Evolutionary conservation across 1,140 invertebrate species (phyloP).

Genomic region (Laupala kohalensis): DNA sequence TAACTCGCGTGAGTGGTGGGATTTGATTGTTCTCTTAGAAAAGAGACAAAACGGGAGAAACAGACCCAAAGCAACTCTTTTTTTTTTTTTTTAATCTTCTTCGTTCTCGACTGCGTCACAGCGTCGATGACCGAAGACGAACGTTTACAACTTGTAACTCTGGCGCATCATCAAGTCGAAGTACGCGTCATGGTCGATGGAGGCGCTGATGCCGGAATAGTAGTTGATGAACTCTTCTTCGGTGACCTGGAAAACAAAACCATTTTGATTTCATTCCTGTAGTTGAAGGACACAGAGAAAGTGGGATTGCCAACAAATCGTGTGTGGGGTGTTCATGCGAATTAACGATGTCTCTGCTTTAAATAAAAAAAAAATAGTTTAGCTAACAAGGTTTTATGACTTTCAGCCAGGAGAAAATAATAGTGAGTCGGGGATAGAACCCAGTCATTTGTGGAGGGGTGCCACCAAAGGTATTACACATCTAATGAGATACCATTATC

Average conservation of each 20-base stretch:
- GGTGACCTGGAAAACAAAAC: constrained; percentile 58
- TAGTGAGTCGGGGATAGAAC: neutral
- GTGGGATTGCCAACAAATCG: neutral
- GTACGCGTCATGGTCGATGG: constrained; percentile 85
- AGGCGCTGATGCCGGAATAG: constrained; percentile 83
- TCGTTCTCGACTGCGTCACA: neutral
- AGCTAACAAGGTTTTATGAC: neutral
- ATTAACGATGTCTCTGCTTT: no score
- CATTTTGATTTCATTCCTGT: neutral
- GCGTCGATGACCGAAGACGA: neutral
- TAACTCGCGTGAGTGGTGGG: no score
- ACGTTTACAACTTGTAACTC: constrained; percentile 65
- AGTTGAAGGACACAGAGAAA: neutral
- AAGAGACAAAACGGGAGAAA: no score
- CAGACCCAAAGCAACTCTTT: no score
- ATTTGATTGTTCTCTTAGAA: no score
- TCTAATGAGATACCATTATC: no score
- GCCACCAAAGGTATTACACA: no score
- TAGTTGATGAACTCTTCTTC: constrained; percentile 90
- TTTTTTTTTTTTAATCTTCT: no score
- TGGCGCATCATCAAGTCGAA: constrained; percentile 93
- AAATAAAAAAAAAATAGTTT: neutral
- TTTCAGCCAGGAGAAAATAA: neutral
- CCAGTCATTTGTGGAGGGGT: no score
- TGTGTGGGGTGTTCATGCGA: no score